Evolutionary conservation across 2,888 invertebrate genomes (phyloP).

Genomic region (Chrysotoxum bicinctum): DNA sequence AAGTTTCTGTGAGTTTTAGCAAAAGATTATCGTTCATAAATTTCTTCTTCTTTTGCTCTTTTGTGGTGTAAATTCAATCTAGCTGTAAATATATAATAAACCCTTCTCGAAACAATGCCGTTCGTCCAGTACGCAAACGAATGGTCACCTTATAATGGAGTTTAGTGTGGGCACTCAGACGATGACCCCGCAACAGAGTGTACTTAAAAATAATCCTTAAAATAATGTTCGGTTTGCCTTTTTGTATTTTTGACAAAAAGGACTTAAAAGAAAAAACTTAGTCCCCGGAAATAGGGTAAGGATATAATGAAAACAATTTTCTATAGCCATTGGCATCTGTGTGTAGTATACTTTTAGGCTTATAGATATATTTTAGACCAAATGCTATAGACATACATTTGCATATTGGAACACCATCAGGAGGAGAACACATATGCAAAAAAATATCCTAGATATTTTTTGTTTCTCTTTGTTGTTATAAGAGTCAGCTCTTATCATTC

Average conservation of each 20-base stretch:
- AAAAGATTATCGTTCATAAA: too few relatives aligned
- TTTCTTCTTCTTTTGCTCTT: too few relatives aligned
- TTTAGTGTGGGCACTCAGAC: constrained; percentile 5
- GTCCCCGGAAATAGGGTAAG: constrained; percentile 1
- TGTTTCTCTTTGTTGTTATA: constrained; percentile 39
- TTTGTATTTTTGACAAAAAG: background rate
- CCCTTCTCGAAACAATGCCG: background rate
- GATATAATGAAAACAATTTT: constrained; percentile 41
- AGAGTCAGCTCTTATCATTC: constrained; percentile 45
- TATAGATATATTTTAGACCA: background rate
- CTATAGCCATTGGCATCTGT: constrained; percentile 45
- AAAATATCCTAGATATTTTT: constrained; percentile 22
- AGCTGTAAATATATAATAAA: background rate
- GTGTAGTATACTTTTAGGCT: background rate
- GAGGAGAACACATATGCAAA: background rate
- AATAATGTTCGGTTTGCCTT: constrained; percentile 3
- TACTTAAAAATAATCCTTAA: constrained; percentile 40
- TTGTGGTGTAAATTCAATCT: too few relatives aligned
- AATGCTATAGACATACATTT: constrained; percentile 20
- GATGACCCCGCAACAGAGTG: constrained; percentile 30
- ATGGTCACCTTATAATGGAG: background rate
- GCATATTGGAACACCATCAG: constrained; percentile 46
- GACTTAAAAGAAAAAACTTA: constrained; percentile 6
- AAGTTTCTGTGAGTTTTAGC: too few relatives aligned
- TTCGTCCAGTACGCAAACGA: background rate